Evolutionary conservation across 2,888 invertebrate species (phyloP).

Genomic region (Parnassius glacialis): DNA sequence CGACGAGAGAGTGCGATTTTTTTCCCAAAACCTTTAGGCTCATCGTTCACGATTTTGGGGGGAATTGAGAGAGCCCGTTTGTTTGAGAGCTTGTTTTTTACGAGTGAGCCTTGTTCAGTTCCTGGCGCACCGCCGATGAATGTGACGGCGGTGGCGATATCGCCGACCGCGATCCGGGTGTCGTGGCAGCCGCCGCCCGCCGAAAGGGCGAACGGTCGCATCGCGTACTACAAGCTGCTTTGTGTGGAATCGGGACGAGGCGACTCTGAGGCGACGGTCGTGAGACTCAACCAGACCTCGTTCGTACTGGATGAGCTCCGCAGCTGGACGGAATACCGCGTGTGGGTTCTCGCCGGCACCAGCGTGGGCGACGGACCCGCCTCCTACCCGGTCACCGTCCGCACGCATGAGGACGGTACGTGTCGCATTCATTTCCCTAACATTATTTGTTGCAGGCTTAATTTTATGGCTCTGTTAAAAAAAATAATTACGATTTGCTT

Average conservation of each 20-base stretch:
- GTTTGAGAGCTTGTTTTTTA: constrained; percentile 35
- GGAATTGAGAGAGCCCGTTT: neutral
- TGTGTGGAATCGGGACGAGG: constrained; percentile 92
- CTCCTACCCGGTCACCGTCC: constrained; percentile 94
- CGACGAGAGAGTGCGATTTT: neutral
- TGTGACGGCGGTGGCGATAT: constrained; percentile 92
- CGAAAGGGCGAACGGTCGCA: constrained; percentile 94
- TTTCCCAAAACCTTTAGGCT: too few relatives aligned
- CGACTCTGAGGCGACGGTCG: constrained; percentile 91
- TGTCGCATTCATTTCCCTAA: constrained; percentile 51
- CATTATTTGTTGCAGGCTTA: constrained; percentile 36
- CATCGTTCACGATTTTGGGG: neutral
- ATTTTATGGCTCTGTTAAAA: constrained; percentile 41
- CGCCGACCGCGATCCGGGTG: constrained; percentile 93
- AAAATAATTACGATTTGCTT: too few relatives aligned
- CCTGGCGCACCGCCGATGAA: constrained; percentile 98
- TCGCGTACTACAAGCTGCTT: constrained; percentile 96
- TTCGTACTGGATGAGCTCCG: constrained; percentile 94
- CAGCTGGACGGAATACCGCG: constrained; percentile 97
- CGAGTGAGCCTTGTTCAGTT: constrained; percentile 83
- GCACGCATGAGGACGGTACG: constrained; percentile 99
- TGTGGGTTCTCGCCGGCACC: constrained; percentile 98
- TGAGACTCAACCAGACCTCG: constrained; percentile 89
- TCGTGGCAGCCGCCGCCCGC: constrained; percentile 96
- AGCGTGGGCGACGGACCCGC: constrained; percentile 97